Evolutionary conservation across 2,797 vertebrate species (phyloP).

Genomic region (Bufotes viridis): DNA sequence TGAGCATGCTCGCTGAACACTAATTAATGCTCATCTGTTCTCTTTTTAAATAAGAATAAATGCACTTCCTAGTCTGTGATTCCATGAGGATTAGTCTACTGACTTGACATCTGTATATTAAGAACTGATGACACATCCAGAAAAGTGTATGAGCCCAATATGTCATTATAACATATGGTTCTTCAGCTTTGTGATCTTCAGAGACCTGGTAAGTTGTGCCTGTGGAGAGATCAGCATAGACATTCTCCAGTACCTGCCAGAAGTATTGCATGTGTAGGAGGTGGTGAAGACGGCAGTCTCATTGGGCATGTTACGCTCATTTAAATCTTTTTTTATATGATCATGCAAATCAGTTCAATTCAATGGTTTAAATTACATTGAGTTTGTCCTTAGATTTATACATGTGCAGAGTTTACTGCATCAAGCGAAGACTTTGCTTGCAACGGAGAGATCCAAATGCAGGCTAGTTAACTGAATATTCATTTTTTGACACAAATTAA

Average conservation of each 20-base stretch:
- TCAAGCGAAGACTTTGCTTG: no score
- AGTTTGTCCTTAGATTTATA: no score
- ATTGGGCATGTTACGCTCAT: background rate
- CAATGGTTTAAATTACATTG: no score
- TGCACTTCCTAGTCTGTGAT: background rate
- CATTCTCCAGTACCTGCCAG: constrained; percentile 20
- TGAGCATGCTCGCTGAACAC: no score
- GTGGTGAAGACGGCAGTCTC: background rate
- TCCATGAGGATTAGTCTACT: constrained; percentile 5
- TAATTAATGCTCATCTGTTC: no score
- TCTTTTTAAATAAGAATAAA: no score
- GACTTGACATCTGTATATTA: constrained; percentile 31
- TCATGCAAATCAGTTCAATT: background rate
- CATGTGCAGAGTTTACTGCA: no score
- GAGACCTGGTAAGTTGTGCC: constrained; percentile 33
- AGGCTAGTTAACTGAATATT: no score
- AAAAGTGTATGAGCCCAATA: constrained; percentile 58
- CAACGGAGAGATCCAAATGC: background rate
- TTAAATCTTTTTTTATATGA: background rate
- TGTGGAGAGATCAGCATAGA: constrained; percentile 5
- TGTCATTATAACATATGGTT: constrained; percentile 58
- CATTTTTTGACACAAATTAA: no score
- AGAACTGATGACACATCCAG: constrained; percentile 38
- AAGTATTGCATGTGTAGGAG: background rate
- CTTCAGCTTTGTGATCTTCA: constrained; percentile 33